These are phyloP conservation scores for Hippasteria phrygiana DNA, from an alignment of 53 echinoderm and acorn worm genomes.

Conservation along the genomic window DNA sequence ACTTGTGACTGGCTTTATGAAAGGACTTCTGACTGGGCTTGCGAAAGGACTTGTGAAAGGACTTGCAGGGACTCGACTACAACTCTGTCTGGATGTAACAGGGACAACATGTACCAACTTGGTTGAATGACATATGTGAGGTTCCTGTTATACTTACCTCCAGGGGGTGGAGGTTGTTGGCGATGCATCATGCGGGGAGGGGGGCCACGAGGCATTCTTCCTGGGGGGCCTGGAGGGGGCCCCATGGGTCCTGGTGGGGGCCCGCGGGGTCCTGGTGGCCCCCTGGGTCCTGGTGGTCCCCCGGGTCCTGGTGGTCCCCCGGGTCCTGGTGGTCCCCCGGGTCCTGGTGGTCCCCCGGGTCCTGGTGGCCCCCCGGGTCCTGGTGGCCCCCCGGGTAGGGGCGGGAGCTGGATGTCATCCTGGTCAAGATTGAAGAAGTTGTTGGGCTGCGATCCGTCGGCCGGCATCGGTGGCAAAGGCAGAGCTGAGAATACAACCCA, in stretches of 20 bases:
- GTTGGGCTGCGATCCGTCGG: slow-evolving; percentile 53
- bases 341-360: slow-evolving; percentile 58
- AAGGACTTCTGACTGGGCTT: too few relatives aligned
- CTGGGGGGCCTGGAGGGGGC: slow-evolving; percentile 16
- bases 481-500: slow-evolving; percentile 63
- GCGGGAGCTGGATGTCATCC: slow-evolving; percentile 56
- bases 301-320: slow-evolving; percentile 72
- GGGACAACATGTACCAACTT: background rate
- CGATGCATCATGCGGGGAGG: slow-evolving; percentile 68
- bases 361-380: slow-evolving; percentile 49
- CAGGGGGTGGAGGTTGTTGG: slow-evolving; percentile 76
- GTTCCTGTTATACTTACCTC: slow-evolving; percentile 8
- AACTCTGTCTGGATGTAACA: too few relatives aligned
- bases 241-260: slow-evolving; percentile 62
- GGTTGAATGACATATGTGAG: background rate
- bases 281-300: slow-evolving; percentile 56
- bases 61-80: too few relatives aligned
- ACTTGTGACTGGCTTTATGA: too few relatives aligned
- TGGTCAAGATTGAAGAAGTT: slow-evolving; percentile 89
- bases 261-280: slow-evolving; percentile 67
- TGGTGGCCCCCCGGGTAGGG: slow-evolving; percentile 64
- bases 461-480: slow-evolving; percentile 84
- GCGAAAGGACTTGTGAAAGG: too few relatives aligned
- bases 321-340: slow-evolving; percentile 72
- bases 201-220: slow-evolving; percentile 55